Conservation (phyloP, 1,140 invertebrate genomes). For the Tetramorium alpestre region DNA sequence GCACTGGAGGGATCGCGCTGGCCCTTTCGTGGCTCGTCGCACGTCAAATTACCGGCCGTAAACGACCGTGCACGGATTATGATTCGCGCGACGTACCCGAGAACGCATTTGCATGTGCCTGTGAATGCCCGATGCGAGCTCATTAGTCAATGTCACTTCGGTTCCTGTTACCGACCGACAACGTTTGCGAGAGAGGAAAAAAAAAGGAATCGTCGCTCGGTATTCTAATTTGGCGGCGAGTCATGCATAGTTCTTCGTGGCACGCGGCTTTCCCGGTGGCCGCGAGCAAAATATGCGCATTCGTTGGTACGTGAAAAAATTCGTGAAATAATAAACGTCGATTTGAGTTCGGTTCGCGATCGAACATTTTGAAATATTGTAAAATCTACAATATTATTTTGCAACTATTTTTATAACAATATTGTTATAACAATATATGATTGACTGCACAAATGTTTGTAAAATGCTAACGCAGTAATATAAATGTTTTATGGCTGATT, state of each 20-base stretch:
- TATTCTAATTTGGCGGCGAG: conserved; percentile 70
- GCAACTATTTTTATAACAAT: not conserved
- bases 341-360: conserved; percentile 29
- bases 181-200: conserved; percentile 1
- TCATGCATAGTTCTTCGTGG: conserved; percentile 55
- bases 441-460: not conserved
- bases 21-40: conserved; percentile 41
- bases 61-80: conserved; percentile 47
- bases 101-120: conserved; percentile 48
- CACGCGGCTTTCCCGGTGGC: conserved; percentile 30
- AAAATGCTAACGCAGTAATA: not conserved
- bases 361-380: conserved; percentile 8
- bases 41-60: conserved; percentile 59
- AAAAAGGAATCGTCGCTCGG: conserved; percentile 8
- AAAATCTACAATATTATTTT: not conserved
- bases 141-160: conserved; percentile 54
- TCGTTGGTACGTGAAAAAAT: conserved; percentile 61
- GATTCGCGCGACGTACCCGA: conserved; percentile 15
- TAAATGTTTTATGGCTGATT: not conserved
- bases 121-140: conserved; percentile 51
- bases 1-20: not conserved
- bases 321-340: conserved; percentile 61
- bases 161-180: conserved; percentile 1
- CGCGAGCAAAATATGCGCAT: conserved; percentile 69
- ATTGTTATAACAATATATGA: not conserved